Conservation (phyloP, 2,888 invertebrate species). For the Willowsia nigromaculata region DNA sequence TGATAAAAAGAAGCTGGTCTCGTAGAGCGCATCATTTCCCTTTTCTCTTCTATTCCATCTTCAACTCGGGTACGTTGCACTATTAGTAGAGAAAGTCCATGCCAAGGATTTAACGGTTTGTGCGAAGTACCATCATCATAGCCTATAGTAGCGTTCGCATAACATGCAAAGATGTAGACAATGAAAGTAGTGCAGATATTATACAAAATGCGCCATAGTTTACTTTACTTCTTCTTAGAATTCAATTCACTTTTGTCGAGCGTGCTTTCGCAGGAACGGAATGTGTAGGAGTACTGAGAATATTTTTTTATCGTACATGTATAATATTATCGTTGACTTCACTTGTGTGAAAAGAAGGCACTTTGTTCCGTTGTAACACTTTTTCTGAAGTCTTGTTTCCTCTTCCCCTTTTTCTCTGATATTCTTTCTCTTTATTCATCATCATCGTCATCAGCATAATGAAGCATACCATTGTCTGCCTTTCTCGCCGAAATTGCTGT, state of each 20-base stretch:
- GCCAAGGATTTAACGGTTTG: slow-evolving; percentile 38
- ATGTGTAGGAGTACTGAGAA: slow-evolving; percentile 13
- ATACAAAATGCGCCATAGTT: not conserved
- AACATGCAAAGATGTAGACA: not conserved
- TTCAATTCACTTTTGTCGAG: slow-evolving; percentile 44
- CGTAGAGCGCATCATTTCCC: slow-evolving; percentile 32
- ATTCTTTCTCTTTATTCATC: slow-evolving; percentile 9
- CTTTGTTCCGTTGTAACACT: slow-evolving; percentile 32
- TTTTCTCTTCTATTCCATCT: not conserved
- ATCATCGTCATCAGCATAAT: slow-evolving; percentile 31
- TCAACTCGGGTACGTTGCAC: not conserved
- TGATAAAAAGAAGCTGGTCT: slow-evolving; percentile 18
- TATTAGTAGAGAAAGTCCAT: slow-evolving; percentile 13
- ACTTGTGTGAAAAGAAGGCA: slow-evolving; percentile 14
- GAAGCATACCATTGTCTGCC: slow-evolving; percentile 32
- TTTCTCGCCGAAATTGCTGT: slow-evolving; percentile 30
- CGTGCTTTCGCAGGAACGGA: not conserved
- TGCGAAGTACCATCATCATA: not conserved
- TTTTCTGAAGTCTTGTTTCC: slow-evolving; percentile 39
- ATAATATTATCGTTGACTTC: slow-evolving; percentile 32
- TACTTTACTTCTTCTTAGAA: not conserved
- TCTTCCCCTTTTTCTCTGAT: not conserved
- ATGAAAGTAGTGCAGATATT: slow-evolving; percentile 7
- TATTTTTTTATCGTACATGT: slow-evolving; percentile 23
- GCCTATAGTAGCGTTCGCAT: not conserved